phyloP scores from a whole-genome alignment of 2,888 invertebrate genomes.

The Drosophila bunnanda region DNA sequence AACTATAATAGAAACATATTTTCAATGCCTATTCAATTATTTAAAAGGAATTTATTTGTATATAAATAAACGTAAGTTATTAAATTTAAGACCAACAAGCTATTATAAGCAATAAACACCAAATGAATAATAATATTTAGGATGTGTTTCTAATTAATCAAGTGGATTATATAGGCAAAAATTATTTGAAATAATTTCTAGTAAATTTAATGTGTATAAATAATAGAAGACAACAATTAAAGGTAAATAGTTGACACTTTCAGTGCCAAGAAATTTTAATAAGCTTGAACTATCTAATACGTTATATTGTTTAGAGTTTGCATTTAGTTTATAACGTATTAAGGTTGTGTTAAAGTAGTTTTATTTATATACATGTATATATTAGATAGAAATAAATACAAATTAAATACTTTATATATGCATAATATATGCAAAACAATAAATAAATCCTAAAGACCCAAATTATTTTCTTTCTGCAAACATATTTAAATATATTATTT shows the following conservation, averaged over 20 bases:
- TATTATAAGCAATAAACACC: not conserved
- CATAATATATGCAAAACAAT: not conserved
- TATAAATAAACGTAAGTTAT: not conserved
- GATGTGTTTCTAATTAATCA: not conserved
- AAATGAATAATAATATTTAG: not conserved
- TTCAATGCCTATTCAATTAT: not conserved
- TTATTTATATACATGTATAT: too few relatives aligned
- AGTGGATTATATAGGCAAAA: not conserved
- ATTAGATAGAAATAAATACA: not conserved
- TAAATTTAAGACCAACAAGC: too few relatives aligned
- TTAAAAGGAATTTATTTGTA: not conserved
- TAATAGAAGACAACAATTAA: not conserved
- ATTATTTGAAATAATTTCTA: not conserved
- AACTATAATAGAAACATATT: not conserved
- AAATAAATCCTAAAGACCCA: not conserved
- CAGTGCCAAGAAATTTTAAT: constrained; percentile 5
- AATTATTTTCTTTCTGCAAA: too few relatives aligned
- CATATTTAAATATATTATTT: not conserved
- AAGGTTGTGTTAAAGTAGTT: not conserved
- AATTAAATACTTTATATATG: not conserved
- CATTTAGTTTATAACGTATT: too few relatives aligned
- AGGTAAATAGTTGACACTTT: not conserved
- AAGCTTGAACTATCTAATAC: not conserved
- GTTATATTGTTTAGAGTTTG: not conserved
- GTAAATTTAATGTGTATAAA: not conserved